phyloP scores from a whole-genome alignment of 2,113 vertebrate species.

The Osmerus mordax region DNA sequence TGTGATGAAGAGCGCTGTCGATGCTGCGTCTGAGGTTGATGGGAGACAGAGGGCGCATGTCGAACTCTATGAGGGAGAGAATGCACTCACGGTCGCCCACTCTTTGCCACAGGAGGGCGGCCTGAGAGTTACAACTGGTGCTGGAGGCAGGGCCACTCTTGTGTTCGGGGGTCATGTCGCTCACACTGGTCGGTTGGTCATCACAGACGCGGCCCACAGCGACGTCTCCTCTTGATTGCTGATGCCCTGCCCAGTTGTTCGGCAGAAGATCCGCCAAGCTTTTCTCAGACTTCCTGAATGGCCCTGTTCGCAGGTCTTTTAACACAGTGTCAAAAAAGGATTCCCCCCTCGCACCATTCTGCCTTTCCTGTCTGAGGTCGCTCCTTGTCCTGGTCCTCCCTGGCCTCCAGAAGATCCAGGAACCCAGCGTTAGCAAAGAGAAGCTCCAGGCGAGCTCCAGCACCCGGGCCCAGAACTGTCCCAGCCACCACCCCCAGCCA shows the following conservation, averaged over 20 bases:
- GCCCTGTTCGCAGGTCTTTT: constrained; percentile 62
- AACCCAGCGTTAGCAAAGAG: constrained; percentile 72
- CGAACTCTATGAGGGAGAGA: constrained; percentile 80
- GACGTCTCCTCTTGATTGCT: constrained; percentile 54
- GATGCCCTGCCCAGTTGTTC: constrained; percentile 72
- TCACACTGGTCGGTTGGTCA: constrained; percentile 56
- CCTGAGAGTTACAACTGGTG: constrained; percentile 42
- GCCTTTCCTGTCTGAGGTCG: constrained; percentile 18
- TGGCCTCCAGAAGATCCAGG: constrained; percentile 63
- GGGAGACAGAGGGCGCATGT: constrained; percentile 80
- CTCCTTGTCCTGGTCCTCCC: constrained; percentile 24
- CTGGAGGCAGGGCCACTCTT: constrained; percentile 32
- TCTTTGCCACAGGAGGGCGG: constrained; percentile 58
- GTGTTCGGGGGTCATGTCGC: constrained; percentile 48
- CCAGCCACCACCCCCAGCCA: constrained; percentile 82
- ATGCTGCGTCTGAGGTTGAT: constrained; percentile 85
- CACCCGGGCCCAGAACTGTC: constrained; percentile 83
- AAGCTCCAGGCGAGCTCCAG: constrained; percentile 77
- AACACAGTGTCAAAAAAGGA: constrained; percentile 74
- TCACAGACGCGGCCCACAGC: constrained; percentile 68
- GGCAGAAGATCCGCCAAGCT: constrained; percentile 73
- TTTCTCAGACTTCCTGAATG: constrained; percentile 54
- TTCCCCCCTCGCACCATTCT: constrained; percentile 12
- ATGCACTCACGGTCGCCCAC: constrained; percentile 66
- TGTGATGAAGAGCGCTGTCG: constrained; percentile 78